Evolutionary conservation across 2,797 vertebrate genomes (phyloP).

Genomic region (Pseudochirops corinnae): DNA sequence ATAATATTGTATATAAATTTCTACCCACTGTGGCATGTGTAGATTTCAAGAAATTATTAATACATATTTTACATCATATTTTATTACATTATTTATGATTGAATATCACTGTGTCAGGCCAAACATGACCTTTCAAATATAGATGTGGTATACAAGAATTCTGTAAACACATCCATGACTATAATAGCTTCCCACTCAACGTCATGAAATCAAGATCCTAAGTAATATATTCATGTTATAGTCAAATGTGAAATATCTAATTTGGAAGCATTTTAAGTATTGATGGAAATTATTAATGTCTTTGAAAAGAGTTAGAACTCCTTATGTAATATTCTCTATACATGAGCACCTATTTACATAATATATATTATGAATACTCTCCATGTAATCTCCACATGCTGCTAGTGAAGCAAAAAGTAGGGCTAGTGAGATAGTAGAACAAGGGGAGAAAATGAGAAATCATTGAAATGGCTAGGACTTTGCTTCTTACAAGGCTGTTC

Average conservation of each 20-base stretch:
- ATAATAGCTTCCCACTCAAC: background rate
- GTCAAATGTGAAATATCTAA: fast-evolving
- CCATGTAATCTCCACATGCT: background rate
- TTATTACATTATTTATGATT: background rate
- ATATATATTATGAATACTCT: background rate
- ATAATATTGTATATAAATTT: background rate
- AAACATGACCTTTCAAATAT: background rate
- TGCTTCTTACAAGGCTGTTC: background rate
- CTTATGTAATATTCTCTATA: background rate
- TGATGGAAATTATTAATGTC: too few species aligned
- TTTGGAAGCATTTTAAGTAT: background rate
- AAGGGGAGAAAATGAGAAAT: background rate
- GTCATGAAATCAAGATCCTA: background rate
- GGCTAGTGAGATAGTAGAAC: background rate
- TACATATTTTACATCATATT: background rate
- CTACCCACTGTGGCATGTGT: background rate
- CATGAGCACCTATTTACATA: background rate
- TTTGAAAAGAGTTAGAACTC: background rate
- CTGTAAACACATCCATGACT: background rate
- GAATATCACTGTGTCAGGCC: background rate
- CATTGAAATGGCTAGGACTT: background rate
- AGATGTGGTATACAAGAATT: background rate
- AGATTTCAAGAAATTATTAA: constrained; percentile 2
- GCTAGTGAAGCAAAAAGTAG: background rate
- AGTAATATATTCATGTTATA: background rate